Evolutionary conservation across 1,140 invertebrate species (phyloP).

Genomic region (Ceratosolen fusciceps): DNA sequence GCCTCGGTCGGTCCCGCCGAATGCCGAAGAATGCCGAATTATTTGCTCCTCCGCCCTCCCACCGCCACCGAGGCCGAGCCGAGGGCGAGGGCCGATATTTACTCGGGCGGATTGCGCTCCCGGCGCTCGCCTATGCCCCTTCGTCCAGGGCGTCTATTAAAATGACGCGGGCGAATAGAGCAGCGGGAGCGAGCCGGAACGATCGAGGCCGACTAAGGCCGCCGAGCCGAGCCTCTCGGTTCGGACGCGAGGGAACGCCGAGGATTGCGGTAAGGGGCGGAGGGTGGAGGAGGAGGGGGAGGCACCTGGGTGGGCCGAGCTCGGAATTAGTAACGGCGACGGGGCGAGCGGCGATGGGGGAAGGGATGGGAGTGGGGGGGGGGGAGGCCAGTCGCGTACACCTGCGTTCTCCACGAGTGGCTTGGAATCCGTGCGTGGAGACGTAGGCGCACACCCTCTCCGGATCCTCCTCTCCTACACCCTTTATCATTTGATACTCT

Average conservation of each 20-base stretch:
- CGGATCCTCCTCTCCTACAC: slow-evolving; percentile 2
- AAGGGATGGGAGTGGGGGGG: not conserved
- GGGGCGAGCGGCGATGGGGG: not conserved
- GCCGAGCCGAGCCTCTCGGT: no score
- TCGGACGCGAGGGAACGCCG: no score
- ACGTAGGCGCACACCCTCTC: not conserved
- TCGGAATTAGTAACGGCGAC: slow-evolving; percentile 43
- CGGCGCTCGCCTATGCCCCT: not conserved
- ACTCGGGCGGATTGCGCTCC: not conserved
- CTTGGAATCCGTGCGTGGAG: not conserved
- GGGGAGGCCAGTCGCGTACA: not conserved
- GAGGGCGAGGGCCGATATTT: slow-evolving; percentile 15
- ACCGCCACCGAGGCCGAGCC: not conserved
- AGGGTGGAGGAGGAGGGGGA: not conserved
- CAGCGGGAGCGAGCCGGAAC: not conserved
- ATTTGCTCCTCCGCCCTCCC: no score
- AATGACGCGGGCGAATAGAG: slow-evolving; percentile 5
- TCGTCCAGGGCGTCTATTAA: slow-evolving; percentile 25
- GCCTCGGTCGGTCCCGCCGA: not conserved
- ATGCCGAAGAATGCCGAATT: not conserved
- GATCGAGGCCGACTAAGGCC: not conserved
- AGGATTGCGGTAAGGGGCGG: not conserved
- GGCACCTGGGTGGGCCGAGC: slow-evolving; percentile 44
- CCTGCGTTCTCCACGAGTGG: slow-evolving; percentile 41
- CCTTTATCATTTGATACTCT: slow-evolving; percentile 27